These are phyloP conservation scores for Liasis olivaceus DNA, from an alignment of 2,797 vertebrate genomes.

Conservation along the genomic window DNA sequence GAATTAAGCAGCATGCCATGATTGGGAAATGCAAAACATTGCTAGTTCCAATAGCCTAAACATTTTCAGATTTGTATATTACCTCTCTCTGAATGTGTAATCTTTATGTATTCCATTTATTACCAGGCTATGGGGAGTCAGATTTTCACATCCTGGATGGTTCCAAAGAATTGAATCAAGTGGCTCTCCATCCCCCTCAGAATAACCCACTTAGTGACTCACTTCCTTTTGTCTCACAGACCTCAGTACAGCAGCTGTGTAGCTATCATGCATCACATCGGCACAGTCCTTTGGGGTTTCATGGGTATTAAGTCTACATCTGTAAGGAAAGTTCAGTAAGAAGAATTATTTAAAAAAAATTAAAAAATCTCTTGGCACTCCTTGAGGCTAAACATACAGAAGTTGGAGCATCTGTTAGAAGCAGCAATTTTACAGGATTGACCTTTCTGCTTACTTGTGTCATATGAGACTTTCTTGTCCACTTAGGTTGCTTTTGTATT, in stretches of 20 bases:
- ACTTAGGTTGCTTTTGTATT: not conserved
- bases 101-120: not conserved
- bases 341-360: not conserved
- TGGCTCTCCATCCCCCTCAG: not conserved
- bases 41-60: constrained; percentile 1
- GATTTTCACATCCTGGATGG: too few species aligned
- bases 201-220: not conserved
- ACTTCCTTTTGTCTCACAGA: not conserved
- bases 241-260: not conserved
- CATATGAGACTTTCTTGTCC: not conserved
- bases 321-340: not conserved
- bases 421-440: not conserved
- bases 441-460: not conserved
- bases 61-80: not conserved
- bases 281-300: too few species aligned
- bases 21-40: not conserved
- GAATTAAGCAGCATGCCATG: not conserved
- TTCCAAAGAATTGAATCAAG: not conserved
- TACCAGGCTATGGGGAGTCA: not conserved
- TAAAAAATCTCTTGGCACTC: not conserved
- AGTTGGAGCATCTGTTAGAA: not conserved
- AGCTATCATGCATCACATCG: not conserved
- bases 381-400: not conserved
- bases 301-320: not conserved
- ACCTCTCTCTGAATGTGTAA: not conserved